phyloP scores from a whole-genome alignment of 2,888 invertebrate genomes.

The Tridacna gigas region DNA sequence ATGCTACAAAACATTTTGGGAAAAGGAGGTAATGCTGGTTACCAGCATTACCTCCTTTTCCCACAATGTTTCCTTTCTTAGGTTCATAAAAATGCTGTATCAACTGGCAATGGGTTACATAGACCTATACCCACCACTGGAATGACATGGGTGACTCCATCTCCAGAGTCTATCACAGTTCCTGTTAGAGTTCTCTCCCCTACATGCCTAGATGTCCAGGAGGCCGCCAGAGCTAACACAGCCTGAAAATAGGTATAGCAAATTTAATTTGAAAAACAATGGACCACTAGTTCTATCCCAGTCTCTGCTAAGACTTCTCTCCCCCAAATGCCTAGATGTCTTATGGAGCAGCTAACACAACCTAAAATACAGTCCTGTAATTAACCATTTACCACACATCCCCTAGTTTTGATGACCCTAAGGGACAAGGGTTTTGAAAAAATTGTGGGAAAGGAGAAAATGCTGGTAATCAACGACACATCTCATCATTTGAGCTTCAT shows the following conservation, averaged over 20 bases:
- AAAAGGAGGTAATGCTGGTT: not conserved
- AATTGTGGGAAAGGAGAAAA: too few relatives aligned
- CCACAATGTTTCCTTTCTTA: not conserved
- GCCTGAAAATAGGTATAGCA: slow-evolving; percentile 87
- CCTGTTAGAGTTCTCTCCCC: slow-evolving; percentile 98
- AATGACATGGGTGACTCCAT: slow-evolving; percentile 99
- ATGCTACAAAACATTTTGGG: not conserved
- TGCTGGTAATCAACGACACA: too few relatives aligned
- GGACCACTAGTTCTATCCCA: too few relatives aligned
- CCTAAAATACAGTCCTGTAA: too few relatives aligned
- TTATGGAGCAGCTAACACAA: too few relatives aligned
- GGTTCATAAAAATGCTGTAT: not conserved
- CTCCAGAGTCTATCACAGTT: slow-evolving; percentile 99
- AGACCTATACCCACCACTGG: slow-evolving; percentile 91
- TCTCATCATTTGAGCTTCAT: too few relatives aligned
- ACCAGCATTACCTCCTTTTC: not conserved
- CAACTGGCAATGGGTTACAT: not conserved
- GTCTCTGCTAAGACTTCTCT: too few relatives aligned
- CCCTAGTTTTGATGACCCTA: too few relatives aligned
- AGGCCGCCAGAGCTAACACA: slow-evolving; percentile 98
- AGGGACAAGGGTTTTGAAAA: too few relatives aligned
- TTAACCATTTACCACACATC: too few relatives aligned
- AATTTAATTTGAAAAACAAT: too few relatives aligned
- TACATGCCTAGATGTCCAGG: slow-evolving; percentile 96
- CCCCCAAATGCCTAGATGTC: too few relatives aligned